Evolutionary conservation across 2,888 invertebrate genomes (phyloP), one percentile per base, ranked within the genome.

Genomic region (Hoplodrina blanda): DNA sequence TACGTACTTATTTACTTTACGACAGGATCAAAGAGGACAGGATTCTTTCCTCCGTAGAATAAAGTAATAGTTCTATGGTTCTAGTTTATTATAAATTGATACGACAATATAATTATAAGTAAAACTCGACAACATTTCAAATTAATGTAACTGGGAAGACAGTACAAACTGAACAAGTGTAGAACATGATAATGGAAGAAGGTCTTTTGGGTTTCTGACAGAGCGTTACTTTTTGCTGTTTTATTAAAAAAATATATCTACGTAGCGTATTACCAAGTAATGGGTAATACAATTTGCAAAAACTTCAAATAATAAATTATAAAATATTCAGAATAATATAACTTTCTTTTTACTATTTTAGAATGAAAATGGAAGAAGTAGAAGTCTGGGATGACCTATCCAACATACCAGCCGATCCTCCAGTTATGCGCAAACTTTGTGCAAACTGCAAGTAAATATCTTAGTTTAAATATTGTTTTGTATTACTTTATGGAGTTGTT

Each of bases 341-440:
- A 7, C 5, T 3, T 61, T 53, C 19, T 19, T 46, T 37, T 46
- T 17, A 46, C 5, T 11, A 20, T 69, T 70, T 54, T 41, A 68
- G 59, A 41, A 62, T n/a, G 20, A 61, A 19, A 30, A 95, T 95
- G 94, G 91, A 95, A 55, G 94, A 94, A 86, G 69, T 85, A 53
- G 96, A 96, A 59, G 97, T 95, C 20, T 97, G 98, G 97, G 96
- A 96, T 83, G 98, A 98, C 90, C 94, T 98, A 67, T 96, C 97
- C 6, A 97, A 97, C 83, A 97, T 98, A 81, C 97, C 97, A 53
- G 97, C 98, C 4, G 98, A 98, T 91, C 98, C 98, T 37, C 98
- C 98, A 19, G 89, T 96, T 78, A 97, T 97, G 96, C 96, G 98
- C 70, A 95, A 97, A 83, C 96, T 97, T 80, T 98, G 98, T 92